A percentile compares a stretch with the other conserved stretches of the same genome.
Conservation (phyloP, 2,113 vertebrate genomes). For the Pseudorhombus dupliciocellatus region DNA sequence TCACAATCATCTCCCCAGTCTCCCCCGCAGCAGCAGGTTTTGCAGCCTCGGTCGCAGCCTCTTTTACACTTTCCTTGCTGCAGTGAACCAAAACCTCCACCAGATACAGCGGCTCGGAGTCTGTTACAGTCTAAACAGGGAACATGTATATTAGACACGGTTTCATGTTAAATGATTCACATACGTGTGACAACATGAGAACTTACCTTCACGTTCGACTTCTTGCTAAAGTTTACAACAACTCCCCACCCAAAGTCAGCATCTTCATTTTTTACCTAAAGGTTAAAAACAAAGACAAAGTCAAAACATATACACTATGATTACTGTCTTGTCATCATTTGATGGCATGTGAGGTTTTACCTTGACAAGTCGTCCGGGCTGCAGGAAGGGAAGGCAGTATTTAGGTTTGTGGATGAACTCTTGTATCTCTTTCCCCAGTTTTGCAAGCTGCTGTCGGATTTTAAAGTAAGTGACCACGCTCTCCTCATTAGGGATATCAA, state of each 20-base stretch:
- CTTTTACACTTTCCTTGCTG: constrained; percentile 93
- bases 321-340: background rate
- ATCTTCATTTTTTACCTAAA: constrained; percentile 91
- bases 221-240: constrained; percentile 97
- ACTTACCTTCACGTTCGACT: constrained; percentile 93
- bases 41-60: constrained; percentile 90
- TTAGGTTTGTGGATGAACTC: constrained; percentile 95
- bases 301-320: background rate
- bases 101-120: constrained; percentile 91
- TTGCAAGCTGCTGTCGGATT: constrained; percentile 94
- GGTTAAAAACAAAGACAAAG: background rate
- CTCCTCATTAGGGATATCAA: constrained; percentile 95
- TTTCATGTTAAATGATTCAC: background rate
- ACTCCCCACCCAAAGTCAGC: constrained; percentile 97
- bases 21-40: constrained; percentile 88
- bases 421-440: constrained; percentile 93
- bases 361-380: constrained; percentile 94
- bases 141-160: background rate
- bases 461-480: constrained; percentile 94
- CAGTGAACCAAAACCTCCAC: constrained; percentile 95
- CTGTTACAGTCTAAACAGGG: constrained; percentile 55
- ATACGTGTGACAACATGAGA: background rate
- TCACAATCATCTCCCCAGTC: constrained; percentile 97
- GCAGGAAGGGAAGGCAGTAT: constrained; percentile 95
- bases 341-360: constrained; percentile 63